Percentiles rank a stretch among this genome's conserved stretches.
Conservation (phyloP, 2,888 invertebrate species). For the Diabrotica balteata region DNA sequence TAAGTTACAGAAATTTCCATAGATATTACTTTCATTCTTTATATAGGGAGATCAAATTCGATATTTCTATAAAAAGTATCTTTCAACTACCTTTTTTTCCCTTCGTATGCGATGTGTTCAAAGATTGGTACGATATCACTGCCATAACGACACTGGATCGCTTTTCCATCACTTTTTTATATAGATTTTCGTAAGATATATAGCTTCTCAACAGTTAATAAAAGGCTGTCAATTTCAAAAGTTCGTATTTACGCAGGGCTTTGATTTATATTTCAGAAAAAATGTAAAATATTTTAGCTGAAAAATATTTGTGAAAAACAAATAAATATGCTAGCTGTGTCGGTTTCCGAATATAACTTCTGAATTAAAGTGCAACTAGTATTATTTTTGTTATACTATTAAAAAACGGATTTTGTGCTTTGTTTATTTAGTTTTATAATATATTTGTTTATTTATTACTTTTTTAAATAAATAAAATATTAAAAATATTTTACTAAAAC, state of each 20-base stretch:
- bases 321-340: background rate
- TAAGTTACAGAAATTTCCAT: conserved; percentile 26
- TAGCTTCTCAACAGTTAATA: conserved; percentile 30
- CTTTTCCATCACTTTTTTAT: conserved; percentile 29
- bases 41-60: conserved; percentile 22
- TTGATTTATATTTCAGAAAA: conserved; percentile 24
- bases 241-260: conserved; percentile 20
- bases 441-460: no score
- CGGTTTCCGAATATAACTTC: no score
- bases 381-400: no score
- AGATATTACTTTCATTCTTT: conserved; percentile 31
- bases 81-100: conserved; percentile 26
- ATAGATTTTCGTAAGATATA: conserved; percentile 27
- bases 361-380: no score
- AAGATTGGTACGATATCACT: conserved; percentile 26
- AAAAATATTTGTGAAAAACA: conserved; percentile 1
- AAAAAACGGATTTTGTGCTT: no score
- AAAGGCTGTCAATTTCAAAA: conserved; percentile 30
- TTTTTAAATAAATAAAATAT: no score
- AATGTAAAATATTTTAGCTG: conserved; percentile 18
- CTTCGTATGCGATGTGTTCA: conserved; percentile 22
- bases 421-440: no score
- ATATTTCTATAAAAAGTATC: conserved; percentile 19
- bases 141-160: conserved; percentile 27
- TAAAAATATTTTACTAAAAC: no score